Evolutionary conservation across 2,888 invertebrate species (phyloP).

Genomic region (Spicauda simplicius): DNA sequence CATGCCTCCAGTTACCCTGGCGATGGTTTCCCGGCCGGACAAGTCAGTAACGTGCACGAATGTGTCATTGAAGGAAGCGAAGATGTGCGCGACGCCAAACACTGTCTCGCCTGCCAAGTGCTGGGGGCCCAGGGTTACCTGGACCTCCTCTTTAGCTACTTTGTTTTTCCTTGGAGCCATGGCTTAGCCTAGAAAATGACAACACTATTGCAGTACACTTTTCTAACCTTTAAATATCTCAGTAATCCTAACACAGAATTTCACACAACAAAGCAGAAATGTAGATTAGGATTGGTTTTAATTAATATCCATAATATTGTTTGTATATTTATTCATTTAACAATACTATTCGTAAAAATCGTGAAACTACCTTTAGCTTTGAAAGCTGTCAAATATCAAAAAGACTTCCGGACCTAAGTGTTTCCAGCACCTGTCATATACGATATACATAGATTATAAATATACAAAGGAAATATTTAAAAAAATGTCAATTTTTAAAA

Average conservation of each 20-base stretch:
- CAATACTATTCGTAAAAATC: slow-evolving; percentile 54
- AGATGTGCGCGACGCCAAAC: slow-evolving; percentile 99
- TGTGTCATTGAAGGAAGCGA: slow-evolving; percentile 99
- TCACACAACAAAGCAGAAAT: slow-evolving; percentile 39
- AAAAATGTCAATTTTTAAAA: too few relatives aligned
- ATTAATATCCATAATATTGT: slow-evolving; percentile 54
- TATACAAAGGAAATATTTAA: neutral
- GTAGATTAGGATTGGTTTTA: slow-evolving; percentile 41
- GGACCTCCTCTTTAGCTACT: slow-evolving; percentile 98
- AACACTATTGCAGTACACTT: slow-evolving; percentile 67
- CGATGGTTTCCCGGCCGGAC: slow-evolving; percentile 97
- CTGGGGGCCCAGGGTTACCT: slow-evolving; percentile 97
- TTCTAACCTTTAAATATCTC: slow-evolving; percentile 73
- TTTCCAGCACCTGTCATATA: neutral
- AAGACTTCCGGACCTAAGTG: slow-evolving; percentile 51
- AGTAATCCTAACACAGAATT: slow-evolving; percentile 55
- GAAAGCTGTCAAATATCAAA: slow-evolving; percentile 81
- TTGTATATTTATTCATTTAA: slow-evolving; percentile 46
- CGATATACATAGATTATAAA: neutral
- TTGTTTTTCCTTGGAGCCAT: slow-evolving; percentile 99
- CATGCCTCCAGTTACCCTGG: slow-evolving; percentile 99
- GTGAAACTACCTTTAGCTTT: slow-evolving; percentile 73
- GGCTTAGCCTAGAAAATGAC: slow-evolving; percentile 77
- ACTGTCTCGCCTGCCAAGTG: slow-evolving; percentile 98
- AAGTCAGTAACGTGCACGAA: slow-evolving; percentile 99